Evolutionary conservation across 2,888 invertebrate species (phyloP), one percentile per base, ranked within the genome.

Genomic region (Ectropis crepuscularia): DNA sequence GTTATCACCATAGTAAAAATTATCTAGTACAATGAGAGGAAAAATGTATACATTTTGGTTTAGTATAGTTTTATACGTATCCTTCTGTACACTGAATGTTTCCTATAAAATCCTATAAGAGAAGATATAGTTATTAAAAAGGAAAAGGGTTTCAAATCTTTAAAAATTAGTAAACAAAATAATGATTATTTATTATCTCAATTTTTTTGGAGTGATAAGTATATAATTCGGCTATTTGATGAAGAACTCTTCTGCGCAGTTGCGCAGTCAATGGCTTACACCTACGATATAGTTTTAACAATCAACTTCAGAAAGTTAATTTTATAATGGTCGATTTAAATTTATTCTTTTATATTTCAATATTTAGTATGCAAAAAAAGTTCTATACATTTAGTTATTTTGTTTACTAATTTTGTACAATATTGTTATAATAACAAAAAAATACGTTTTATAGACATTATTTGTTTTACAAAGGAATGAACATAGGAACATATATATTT

Each of bases 331-430:
- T 9, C 10, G 41, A 6, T 41, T 7, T 8, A 9, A 5, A 41
- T 41, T 41, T 8, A 5, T 41, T 41, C 7, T 8, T 9, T 6
- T 41, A 7, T 5, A 7, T 41, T 41, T 28, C 2, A 28, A 28
- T 28, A 4, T 9, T 41, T 6, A 41, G 10, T 41, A 43, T 43
- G n/a, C n/a, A 43, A n/a, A 5, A 43, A 43, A n/a, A 43, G 11
- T 7, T 49, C 16, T 9, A 43, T 43, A n/a, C 36, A 16, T 5
- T 43, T 36, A 16, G 45, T 12, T 46, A 46, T 16, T 28, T 57
- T 51, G 47, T 59, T 55, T 46, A 59, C 42, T 51, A 51, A 53
- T 48, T 60, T 47, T 42, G 11, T n/a, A 63, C 41, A 64, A 42
- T 10, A 6, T 7, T 50, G 51, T 55, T 54, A 49, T 41, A 37